Conservation (phyloP, 2,113 vertebrate species). For the Rhinichthys klamathensis region DNA sequence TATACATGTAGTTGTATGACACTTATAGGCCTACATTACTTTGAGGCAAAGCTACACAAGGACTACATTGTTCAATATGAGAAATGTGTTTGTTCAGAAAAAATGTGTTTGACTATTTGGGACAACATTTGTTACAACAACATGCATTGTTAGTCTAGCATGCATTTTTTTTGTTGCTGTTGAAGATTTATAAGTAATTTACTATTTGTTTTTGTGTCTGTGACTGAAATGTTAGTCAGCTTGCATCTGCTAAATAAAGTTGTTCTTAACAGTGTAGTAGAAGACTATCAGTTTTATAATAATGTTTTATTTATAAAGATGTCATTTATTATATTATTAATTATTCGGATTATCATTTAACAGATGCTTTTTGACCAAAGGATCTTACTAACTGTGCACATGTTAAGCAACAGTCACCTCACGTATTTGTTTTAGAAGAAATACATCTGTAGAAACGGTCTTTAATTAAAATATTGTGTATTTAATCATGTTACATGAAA, state of each 20-base stretch:
- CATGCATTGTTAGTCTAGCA: no score
- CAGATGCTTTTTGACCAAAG: neutral
- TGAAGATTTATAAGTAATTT: neutral
- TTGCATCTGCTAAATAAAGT: neutral
- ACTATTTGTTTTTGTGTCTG: neutral
- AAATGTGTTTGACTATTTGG: neutral
- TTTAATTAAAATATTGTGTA: conserved; percentile 27
- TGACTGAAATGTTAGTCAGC: neutral
- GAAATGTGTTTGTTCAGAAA: neutral
- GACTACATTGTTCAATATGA: neutral
- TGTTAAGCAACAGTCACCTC: neutral
- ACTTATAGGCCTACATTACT: neutral
- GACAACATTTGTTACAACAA: neutral
- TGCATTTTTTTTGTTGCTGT: neutral
- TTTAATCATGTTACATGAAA: conserved; percentile 24
- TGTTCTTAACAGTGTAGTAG: neutral
- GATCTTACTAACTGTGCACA: neutral
- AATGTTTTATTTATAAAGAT: neutral
- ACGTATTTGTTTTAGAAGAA: conserved; percentile 8
- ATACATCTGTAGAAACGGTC: neutral
- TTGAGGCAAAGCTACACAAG: neutral
- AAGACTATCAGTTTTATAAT: neutral
- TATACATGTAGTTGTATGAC: neutral
- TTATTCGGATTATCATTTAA: neutral
- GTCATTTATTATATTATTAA: neutral